Conservation (phyloP, 1,140 invertebrate genomes). For the Apis cerana region DNA sequence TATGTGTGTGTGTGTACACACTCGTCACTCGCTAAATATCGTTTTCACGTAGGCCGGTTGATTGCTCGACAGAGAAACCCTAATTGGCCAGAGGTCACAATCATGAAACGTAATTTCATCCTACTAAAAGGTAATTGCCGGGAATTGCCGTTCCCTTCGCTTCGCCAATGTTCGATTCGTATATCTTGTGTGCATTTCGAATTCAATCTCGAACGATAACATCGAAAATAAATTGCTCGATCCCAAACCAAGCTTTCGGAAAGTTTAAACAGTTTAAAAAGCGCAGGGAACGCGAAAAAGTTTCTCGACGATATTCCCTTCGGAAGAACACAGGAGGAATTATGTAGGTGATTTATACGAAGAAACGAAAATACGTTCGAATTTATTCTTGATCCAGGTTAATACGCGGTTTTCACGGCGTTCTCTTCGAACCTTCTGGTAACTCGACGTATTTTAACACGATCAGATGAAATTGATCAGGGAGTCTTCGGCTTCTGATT, state of each 20-base stretch:
- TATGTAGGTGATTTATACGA: neutral
- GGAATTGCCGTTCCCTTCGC: conserved; percentile 24
- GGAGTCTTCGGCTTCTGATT: neutral
- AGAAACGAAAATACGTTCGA: neutral
- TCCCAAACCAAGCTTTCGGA: neutral
- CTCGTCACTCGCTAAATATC: conserved; percentile 65
- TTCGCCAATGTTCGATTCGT: neutral
- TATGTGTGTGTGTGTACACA: too few species aligned
- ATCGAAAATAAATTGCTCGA: neutral
- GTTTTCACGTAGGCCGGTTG: conserved; percentile 64
- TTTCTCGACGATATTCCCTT: neutral
- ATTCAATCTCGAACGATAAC: conserved; percentile 37
- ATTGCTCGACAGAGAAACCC: conserved; percentile 51
- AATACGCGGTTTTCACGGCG: neutral
- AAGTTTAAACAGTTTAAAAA: neutral
- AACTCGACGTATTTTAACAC: too few species aligned
- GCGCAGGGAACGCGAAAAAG: neutral
- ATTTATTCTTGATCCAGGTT: neutral
- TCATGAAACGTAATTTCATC: conserved; percentile 68
- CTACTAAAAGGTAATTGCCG: conserved; percentile 22
- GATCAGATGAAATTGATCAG: neutral
- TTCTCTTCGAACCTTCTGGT: neutral
- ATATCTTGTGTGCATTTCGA: neutral
- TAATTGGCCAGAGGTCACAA: conserved; percentile 76
- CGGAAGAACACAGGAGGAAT: too few species aligned